Percentiles rank a stretch among this genome's conserved stretches.
These are phyloP conservation scores for Drosophila longiperda DNA, from an alignment of 2,888 invertebrate genomes.

Conservation along the genomic window DNA sequence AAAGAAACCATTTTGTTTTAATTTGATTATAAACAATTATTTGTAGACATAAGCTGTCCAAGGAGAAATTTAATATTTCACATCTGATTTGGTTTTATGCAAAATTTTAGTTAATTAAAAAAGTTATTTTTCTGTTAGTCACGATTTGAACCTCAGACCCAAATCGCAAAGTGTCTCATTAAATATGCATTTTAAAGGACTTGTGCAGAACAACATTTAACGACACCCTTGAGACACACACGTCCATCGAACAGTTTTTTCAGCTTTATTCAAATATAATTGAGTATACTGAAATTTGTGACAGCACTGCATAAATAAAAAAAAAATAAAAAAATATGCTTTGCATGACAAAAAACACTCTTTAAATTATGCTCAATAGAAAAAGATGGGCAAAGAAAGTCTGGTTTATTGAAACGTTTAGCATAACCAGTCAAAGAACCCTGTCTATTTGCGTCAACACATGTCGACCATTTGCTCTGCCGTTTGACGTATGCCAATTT, in stretches of 20 bases:
- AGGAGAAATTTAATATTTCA: background rate
- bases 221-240: conserved; percentile 28
- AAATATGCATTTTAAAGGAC: conserved; percentile 36
- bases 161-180: conserved; percentile 34
- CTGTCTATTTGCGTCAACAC: conserved; percentile 53
- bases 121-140: no score
- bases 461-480: conserved; percentile 45
- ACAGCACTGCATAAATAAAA: conserved; percentile 48
- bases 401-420: conserved; percentile 24
- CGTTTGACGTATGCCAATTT: conserved; percentile 47
- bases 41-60: background rate
- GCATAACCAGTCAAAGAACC: conserved; percentile 23
- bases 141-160: background rate
- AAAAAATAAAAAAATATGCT: conserved; percentile 10
- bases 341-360: background rate
- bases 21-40: conserved; percentile 1
- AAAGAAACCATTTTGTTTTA: background rate
- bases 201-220: background rate
- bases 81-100: background rate
- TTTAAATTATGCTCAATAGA: conserved; percentile 42
- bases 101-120: no score
- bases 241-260: background rate
- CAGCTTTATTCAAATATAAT: background rate
- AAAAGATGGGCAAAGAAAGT: conserved; percentile 2
- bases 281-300: conserved; percentile 47